A percentile compares a stretch with the other conserved stretches of the same genome.
Evolutionary conservation across 2,113 vertebrate species (phyloP).

Genomic region (Noctilio leporinus): DNA sequence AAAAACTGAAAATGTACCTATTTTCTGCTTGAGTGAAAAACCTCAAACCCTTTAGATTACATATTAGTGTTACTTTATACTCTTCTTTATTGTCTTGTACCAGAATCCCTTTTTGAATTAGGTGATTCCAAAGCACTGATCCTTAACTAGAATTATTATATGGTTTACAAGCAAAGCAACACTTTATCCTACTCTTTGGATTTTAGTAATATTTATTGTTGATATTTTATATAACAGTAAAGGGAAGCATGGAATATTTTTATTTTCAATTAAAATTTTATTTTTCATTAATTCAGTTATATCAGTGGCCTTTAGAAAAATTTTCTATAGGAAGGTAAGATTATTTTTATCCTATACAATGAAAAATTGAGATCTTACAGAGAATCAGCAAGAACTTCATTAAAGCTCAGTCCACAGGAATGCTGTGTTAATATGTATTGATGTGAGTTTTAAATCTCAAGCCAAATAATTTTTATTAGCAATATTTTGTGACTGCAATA

Average conservation of each 20-base stretch:
- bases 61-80: neutral
- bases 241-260: neutral
- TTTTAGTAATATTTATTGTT: conserved; percentile 23
- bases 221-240: neutral
- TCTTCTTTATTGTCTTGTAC: neutral
- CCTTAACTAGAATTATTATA: neutral
- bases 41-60: neutral
- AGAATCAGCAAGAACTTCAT: neutral
- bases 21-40: conserved; percentile 10
- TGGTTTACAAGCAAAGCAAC: conserved; percentile 37
- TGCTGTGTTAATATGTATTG: neutral
- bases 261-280: neutral
- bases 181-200: neutral
- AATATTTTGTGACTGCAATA: neutral
- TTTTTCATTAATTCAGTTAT: conserved; percentile 5
- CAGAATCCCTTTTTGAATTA: neutral
- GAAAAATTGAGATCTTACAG: neutral
- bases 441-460: conserved; percentile 21
- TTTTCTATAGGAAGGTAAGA: neutral
- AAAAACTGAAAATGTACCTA: conserved; percentile 6
- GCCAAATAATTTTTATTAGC: neutral
- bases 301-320: neutral
- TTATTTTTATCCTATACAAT: conserved; percentile 24
- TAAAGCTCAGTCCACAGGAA: neutral
- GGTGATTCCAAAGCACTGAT: neutral